Conservation (phyloP, 2,113 vertebrate species). For the Rhinoptilus africanus region DNA sequence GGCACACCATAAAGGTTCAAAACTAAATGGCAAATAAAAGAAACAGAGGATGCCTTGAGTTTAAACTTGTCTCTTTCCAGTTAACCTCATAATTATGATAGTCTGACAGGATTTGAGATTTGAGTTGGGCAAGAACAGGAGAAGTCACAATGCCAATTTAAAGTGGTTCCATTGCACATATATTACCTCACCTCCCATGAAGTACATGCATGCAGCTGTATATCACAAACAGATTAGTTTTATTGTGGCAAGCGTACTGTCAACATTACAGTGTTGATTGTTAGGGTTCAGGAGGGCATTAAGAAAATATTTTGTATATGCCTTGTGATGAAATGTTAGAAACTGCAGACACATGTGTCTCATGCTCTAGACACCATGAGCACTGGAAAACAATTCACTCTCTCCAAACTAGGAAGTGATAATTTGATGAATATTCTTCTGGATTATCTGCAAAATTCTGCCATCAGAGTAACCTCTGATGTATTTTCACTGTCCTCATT, state of each 20-base stretch:
- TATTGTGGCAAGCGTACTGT: not conserved
- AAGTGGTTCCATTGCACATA: not conserved
- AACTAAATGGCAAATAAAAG: not conserved
- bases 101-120: not conserved
- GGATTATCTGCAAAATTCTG: not conserved
- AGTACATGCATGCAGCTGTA: not conserved
- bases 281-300: rapidly evolving
- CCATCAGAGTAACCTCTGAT: not conserved
- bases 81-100: not conserved
- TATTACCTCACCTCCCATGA: not conserved
- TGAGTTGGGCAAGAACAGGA: not conserved
- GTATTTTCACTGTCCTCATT: not conserved
- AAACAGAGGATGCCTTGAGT: not conserved
- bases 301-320: not conserved
- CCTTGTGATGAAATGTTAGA: not conserved
- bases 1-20: not conserved
- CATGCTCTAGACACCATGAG: not conserved
- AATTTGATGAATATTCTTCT: not conserved
- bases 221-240: not conserved
- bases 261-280: not conserved
- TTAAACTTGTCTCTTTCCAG: not conserved
- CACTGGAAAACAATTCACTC: not conserved
- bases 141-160: not conserved
- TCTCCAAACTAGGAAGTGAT: not conserved
- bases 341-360: not conserved